phyloP scores from a whole-genome alignment of 2,888 invertebrate genomes.

The Heliconius charithonia region DNA sequence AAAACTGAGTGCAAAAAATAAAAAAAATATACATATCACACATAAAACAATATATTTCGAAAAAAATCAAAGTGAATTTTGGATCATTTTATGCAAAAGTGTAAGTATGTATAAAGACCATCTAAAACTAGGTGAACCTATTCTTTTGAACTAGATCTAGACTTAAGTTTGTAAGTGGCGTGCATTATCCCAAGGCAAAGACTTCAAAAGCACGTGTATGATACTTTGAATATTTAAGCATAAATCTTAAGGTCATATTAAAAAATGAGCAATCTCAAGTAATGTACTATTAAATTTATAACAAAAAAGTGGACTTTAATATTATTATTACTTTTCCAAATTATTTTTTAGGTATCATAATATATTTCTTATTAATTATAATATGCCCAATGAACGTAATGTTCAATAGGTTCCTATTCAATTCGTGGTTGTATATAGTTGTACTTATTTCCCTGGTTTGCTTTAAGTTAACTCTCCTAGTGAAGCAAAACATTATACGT shows the following conservation, averaged over 20 bases:
- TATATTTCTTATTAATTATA: too few relatives aligned
- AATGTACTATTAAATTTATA: not conserved
- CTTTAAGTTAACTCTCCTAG: too few relatives aligned
- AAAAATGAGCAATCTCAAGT: not conserved
- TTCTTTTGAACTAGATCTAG: slow-evolving; percentile 30
- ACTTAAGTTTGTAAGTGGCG: slow-evolving; percentile 26
- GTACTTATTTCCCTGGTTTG: too few relatives aligned
- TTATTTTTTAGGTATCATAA: too few relatives aligned
- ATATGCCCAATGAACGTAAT: too few relatives aligned
- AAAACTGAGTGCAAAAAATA: not conserved
- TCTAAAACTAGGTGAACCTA: slow-evolving; percentile 33
- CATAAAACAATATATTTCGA: too few relatives aligned
- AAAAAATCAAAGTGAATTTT: not conserved
- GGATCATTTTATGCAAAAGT: not conserved
- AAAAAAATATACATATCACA: not conserved
- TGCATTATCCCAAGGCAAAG: slow-evolving; percentile 27
- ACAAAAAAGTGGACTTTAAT: too few relatives aligned
- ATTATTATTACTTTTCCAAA: too few relatives aligned
- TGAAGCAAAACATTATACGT: too few relatives aligned
- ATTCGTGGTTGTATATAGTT: too few relatives aligned
- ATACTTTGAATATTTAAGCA: not conserved
- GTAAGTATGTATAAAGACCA: slow-evolving; percentile 27
- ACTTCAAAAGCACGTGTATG: not conserved
- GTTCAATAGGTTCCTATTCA: too few relatives aligned
- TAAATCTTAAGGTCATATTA: slow-evolving; percentile 4